Percentiles rank a stretch among this genome's conserved stretches.
phyloP scores from a whole-genome alignment of 1,140 invertebrate species.

The Aphelenchoides fujianensis region DNA sequence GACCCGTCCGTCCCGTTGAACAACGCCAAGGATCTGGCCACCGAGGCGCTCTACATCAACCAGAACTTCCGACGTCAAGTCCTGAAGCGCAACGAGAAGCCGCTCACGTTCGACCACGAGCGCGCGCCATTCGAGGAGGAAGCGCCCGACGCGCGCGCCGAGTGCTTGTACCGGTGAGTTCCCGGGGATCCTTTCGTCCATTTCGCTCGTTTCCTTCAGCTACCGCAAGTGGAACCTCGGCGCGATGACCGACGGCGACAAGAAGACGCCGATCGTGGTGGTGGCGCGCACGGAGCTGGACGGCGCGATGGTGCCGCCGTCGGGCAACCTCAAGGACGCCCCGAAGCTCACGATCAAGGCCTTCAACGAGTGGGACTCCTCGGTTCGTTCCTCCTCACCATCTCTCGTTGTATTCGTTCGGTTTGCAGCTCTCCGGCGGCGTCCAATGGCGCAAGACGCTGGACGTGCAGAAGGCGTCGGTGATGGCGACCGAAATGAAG shows the following conservation, averaged over 20 bases:
- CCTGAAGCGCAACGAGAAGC: slow-evolving; percentile 67
- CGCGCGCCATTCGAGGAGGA: slow-evolving; percentile 48
- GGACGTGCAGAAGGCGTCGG: slow-evolving; percentile 92
- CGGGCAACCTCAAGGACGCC: slow-evolving; percentile 78
- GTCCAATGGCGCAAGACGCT: slow-evolving; percentile 97
- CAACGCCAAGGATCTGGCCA: slow-evolving; percentile 85
- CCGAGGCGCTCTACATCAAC: slow-evolving; percentile 98
- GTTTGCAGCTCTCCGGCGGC: slow-evolving; percentile 75
- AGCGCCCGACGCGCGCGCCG: slow-evolving; percentile 30
- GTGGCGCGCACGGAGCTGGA: slow-evolving; percentile 94
- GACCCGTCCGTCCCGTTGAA: slow-evolving; percentile 86
- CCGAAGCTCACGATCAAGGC: slow-evolving; percentile 89
- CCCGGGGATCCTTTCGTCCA: neutral
- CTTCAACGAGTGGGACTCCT: slow-evolving; percentile 97
- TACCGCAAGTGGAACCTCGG: slow-evolving; percentile 96
- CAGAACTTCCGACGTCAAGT: slow-evolving; percentile 99
- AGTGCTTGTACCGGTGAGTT: slow-evolving; percentile 32
- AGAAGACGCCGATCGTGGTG: slow-evolving; percentile 64
- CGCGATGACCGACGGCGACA: slow-evolving; percentile 74
- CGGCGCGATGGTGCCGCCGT: slow-evolving; percentile 73
- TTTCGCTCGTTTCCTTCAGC: slow-evolving; percentile 37
- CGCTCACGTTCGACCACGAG: slow-evolving; percentile 41
- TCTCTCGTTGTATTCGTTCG: neutral
- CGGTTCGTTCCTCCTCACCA: slow-evolving; percentile 66
- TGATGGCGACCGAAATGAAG: slow-evolving; percentile 92